Conservation (phyloP, 1,140 invertebrate genomes). For the Aricia agestis region DNA sequence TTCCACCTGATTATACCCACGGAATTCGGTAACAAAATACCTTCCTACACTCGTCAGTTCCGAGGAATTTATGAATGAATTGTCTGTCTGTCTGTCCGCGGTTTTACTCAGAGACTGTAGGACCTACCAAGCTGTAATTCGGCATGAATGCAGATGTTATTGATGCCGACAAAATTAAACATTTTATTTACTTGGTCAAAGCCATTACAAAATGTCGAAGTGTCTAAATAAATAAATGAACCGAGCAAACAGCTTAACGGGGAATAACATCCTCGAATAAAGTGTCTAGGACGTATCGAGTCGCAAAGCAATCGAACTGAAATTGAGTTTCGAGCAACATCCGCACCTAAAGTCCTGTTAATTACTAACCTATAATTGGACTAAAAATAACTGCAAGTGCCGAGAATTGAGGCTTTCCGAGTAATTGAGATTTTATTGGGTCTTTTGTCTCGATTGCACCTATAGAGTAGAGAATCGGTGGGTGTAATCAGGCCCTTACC, state of each 20-base stretch:
- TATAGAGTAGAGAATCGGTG: no score
- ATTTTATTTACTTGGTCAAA: neutral
- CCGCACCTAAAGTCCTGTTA: conserved; percentile 4
- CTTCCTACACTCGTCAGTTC: no score
- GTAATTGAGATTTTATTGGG: conserved; percentile 3
- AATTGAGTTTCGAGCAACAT: conserved; percentile 7
- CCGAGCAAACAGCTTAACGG: neutral
- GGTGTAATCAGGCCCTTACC: no score
- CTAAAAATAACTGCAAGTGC: conserved; percentile 5
- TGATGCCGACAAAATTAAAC: neutral
- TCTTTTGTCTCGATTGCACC: no score
- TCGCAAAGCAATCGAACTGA: conserved; percentile 11
- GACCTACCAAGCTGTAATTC: no score
- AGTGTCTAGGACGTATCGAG: neutral
- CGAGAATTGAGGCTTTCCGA: neutral
- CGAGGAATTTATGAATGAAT: no score
- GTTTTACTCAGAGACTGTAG: no score
- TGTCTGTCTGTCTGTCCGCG: no score
- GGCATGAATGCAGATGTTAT: no score
- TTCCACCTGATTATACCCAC: no score
- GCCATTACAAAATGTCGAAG: neutral
- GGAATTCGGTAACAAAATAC: no score
- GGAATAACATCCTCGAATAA: neutral
- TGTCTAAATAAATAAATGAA: neutral
- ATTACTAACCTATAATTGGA: conserved; percentile 1